Evolutionary conservation across 2,888 invertebrate species (phyloP).

Genomic region (Seladonia tumulorum): DNA sequence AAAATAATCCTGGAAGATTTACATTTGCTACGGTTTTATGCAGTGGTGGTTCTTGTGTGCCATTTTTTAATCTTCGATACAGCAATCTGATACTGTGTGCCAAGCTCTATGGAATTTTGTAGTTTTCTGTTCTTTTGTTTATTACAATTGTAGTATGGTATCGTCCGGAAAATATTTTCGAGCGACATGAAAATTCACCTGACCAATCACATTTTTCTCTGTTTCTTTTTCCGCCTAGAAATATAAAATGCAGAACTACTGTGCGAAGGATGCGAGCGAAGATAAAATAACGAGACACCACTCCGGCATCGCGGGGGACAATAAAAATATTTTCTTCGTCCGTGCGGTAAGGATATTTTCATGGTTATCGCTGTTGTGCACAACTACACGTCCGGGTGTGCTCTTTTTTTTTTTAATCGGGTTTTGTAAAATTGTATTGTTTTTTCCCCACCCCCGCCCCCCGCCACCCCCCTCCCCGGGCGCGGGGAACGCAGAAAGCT

Average conservation of each 20-base stretch:
- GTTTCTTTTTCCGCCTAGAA: background rate
- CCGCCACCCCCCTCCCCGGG: too few species aligned
- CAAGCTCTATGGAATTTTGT: background rate
- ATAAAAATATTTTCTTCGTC: constrained; percentile 1
- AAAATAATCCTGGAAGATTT: background rate
- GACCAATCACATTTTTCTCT: background rate
- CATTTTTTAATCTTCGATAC: too few species aligned
- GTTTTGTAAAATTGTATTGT: constrained; percentile 55
- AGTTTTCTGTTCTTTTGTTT: background rate
- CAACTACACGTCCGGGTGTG: background rate
- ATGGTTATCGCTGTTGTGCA: constrained; percentile 3
- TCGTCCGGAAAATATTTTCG: background rate
- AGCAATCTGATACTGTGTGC: too few species aligned
- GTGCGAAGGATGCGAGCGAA: background rate
- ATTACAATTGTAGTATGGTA: background rate
- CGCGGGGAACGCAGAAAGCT: constrained; percentile 38
- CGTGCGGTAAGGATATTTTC: background rate
- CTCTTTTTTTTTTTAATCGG: constrained; percentile 15
- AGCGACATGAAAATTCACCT: background rate
- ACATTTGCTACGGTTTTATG: too few species aligned
- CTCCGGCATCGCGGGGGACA: background rate
- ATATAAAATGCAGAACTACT: background rate
- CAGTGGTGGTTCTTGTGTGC: too few species aligned
- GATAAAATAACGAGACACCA: background rate
- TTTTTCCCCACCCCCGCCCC: background rate